Evolutionary conservation across 1,140 invertebrate genomes (phyloP).

Genomic region (Gyrodactylus bullatarudis): DNA sequence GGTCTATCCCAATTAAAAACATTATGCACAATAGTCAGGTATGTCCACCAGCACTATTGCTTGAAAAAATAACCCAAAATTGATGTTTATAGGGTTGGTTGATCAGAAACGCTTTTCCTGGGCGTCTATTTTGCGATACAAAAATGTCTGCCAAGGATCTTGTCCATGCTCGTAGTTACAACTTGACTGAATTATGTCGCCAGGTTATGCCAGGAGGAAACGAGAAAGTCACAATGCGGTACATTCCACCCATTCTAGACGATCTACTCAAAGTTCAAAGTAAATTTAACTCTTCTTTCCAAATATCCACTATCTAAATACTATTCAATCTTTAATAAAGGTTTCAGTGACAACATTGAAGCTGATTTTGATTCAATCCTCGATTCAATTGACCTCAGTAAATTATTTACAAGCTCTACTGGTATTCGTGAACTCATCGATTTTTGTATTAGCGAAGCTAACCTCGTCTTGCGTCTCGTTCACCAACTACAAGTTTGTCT

Average conservation of each 20-base stretch:
- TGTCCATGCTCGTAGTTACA: slow-evolving; percentile 54
- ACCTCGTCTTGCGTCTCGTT: neutral
- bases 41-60: neutral
- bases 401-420: neutral
- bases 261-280: slow-evolving; percentile 6
- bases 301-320: neutral
- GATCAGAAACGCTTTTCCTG: slow-evolving; percentile 28
- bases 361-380: neutral
- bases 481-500: slow-evolving; percentile 5
- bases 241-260: neutral
- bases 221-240: neutral
- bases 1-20: slow-evolving; percentile 27
- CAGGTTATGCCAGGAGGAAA: slow-evolving; percentile 21
- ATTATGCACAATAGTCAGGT: slow-evolving; percentile 12
- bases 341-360: slow-evolving; percentile 10
- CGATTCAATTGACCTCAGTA: neutral
- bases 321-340: slow-evolving; percentile 9
- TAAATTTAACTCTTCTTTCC: slow-evolving; percentile 11
- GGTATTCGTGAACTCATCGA: slow-evolving; percentile 5
- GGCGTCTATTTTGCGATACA: slow-evolving; percentile 61
- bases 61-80: neutral
- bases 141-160: slow-evolving; percentile 68
- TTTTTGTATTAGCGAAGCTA: slow-evolving; percentile 2
- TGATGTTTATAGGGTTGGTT: slow-evolving; percentile 13
- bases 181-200: slow-evolving; percentile 43